Percentiles rank a stretch among this genome's conserved stretches.
phyloP scores from a whole-genome alignment of 2,888 invertebrate genomes.

The Sialis fuliginosa region DNA sequence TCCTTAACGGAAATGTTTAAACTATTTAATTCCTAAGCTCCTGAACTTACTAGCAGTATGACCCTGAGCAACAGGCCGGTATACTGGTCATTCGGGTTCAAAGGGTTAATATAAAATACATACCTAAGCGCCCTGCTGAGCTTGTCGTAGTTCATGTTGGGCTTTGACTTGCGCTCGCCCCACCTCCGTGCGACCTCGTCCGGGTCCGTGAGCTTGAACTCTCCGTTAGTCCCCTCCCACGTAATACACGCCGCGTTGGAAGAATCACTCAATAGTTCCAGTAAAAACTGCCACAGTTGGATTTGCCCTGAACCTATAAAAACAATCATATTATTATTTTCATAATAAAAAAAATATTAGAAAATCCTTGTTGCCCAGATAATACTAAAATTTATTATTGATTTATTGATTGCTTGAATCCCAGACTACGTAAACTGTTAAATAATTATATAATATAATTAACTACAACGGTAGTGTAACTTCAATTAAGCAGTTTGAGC shows the following conservation, averaged over 20 bases:
- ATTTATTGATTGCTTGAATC: too few species aligned
- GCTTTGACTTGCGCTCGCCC: slow-evolving; percentile 98
- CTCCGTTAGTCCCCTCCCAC: slow-evolving; percentile 97
- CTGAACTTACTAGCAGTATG: too few species aligned
- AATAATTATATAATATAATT: too few species aligned
- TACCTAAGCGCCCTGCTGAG: slow-evolving; percentile 90
- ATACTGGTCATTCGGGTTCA: too few species aligned
- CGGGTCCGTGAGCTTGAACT: slow-evolving; percentile 96
- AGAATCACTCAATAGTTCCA: slow-evolving; percentile 90
- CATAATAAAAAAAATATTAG: background rate
- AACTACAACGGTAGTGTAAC: too few species aligned
- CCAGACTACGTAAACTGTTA: too few species aligned
- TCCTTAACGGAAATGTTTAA: too few species aligned
- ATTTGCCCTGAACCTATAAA: slow-evolving; percentile 83
- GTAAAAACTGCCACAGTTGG: slow-evolving; percentile 96
- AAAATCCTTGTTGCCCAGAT: too few species aligned
- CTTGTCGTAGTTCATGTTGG: slow-evolving; percentile 99
- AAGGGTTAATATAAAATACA: slow-evolving; percentile 17
- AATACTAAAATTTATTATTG: too few species aligned
- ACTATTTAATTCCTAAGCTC: too few species aligned
- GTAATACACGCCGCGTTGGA: slow-evolving; percentile 93
- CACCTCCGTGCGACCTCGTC: slow-evolving; percentile 96
- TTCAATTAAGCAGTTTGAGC: too few species aligned
- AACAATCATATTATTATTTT: slow-evolving; percentile 2
- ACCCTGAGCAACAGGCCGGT: too few species aligned